Base-by-base conservation (phyloP, 2,797 vertebrate genomes). In the Sphaeramia orbicularis region DNA sequence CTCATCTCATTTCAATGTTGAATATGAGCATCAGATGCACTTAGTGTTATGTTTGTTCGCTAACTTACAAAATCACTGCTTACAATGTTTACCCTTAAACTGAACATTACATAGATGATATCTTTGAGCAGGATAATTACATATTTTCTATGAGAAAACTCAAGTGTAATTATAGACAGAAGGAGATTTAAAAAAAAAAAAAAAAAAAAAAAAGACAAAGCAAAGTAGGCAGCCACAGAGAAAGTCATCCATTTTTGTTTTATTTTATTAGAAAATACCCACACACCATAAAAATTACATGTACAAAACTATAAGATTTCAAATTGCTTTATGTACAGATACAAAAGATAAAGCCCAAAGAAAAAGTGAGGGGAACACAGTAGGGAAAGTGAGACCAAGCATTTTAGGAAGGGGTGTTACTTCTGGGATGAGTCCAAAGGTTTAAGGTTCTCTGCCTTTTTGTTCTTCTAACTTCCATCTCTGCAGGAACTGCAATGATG, bases 291-390 rank as follows among this genome's bases (percentile, higher is more conserved):
- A 94, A 95, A 94, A 95, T 92, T 94, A 95, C 93, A 95, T 94
- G 92, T 95, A 95, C 93, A 95, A 95, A 95, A 95, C 94, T 95
- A 95, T 95, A 95, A 92, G 92, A 94, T 95, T 94, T 95, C 83
- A 89, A 94, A 94, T 94, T 90, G 92, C 89, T 88, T 91, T 95
- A 94, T 95, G 90, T 94, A 94, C 93, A 95, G 73, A 92, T 94
- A 94, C 73, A 93, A 94, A 94, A 94, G 80, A 93, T 92, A 92
- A 92, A 91, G 90, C 75, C 84, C 86, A 89, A 92, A 76, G 67
- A 74, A 89, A 92, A 87, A 65, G 67, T 85, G 85, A 91, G 67
- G 81, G 71, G 60, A 77, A 74, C 63, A 85, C 77, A 67, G 48
- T 55, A 57, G 75, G 78, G 41, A 49, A 30, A 68, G 81, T 78